These are phyloP conservation scores for Sinodicranocentrus sp. DNA, from an alignment of 2,888 invertebrate genomes.

Conservation along the genomic window DNA sequence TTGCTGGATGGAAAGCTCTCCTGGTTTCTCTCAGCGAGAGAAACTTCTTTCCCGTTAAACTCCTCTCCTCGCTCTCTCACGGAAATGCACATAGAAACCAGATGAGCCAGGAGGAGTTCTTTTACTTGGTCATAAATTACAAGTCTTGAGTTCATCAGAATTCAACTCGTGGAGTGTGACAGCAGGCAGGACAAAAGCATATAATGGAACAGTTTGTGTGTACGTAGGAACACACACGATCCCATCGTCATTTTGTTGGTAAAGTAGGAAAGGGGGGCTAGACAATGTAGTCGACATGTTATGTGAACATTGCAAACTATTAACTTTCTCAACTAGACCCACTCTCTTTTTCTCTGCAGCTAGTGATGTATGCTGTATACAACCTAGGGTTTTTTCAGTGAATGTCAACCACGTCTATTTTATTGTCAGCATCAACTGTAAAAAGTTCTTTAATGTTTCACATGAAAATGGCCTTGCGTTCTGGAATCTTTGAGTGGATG, in stretches of 20 bases:
- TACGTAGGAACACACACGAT: neutral
- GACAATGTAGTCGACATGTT: too few species aligned
- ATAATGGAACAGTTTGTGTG: slow-evolving; percentile 3
- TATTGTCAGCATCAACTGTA: slow-evolving; percentile 23
- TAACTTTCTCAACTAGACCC: slow-evolving; percentile 6
- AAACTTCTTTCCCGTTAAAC: neutral
- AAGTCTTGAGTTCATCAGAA: slow-evolving; percentile 53
- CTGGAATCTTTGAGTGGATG: slow-evolving; percentile 17
- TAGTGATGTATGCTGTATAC: neutral
- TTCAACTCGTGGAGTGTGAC: slow-evolving; percentile 42
- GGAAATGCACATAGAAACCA: slow-evolving; percentile 29
- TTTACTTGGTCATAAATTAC: slow-evolving; percentile 54
- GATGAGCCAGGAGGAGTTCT: slow-evolving; percentile 20
- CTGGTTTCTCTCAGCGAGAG: too few species aligned
- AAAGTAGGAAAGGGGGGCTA: neutral
- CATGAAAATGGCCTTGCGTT: slow-evolving; percentile 12
- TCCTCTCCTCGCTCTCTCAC: neutral
- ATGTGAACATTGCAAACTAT: neutral
- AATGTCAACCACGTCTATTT: slow-evolving; percentile 31
- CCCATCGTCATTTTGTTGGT: neutral
- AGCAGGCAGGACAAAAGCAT: slow-evolving; percentile 32
- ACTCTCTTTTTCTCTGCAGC: too few species aligned
- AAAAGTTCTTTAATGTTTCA: slow-evolving; percentile 28
- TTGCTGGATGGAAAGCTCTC: too few species aligned
- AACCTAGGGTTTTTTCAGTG: neutral